Evolutionary conservation across 2,113 vertebrate genomes (phyloP).

Genomic region (Eclectus roratus): DNA sequence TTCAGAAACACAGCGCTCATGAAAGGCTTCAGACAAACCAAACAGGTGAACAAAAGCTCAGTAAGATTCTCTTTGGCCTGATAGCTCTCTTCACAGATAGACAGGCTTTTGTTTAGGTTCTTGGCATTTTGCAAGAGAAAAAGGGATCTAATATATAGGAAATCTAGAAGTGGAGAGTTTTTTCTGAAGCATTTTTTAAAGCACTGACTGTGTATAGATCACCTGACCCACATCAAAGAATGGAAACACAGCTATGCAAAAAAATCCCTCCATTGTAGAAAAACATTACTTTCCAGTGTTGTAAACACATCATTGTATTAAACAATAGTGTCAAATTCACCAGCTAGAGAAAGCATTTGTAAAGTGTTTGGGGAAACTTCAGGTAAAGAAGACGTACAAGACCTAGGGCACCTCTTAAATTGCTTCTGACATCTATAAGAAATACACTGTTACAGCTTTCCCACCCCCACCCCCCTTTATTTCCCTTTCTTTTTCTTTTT

Average conservation of each 20-base stretch:
- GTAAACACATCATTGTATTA: background rate
- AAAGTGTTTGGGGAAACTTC: background rate
- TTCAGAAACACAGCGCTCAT: background rate
- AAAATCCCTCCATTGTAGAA: background rate
- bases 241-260: background rate
- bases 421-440: background rate
- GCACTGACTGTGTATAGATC: background rate
- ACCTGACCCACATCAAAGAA: background rate
- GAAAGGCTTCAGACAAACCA: background rate
- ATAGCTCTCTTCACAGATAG: background rate
- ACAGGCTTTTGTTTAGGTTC: conserved; percentile 11
- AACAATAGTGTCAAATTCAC: conserved; percentile 19
- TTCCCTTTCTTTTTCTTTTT: background rate
- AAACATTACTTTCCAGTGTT: background rate
- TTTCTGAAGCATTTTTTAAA: background rate
- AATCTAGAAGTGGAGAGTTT: background rate
- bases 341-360: background rate
- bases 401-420: background rate
- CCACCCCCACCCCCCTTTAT: background rate
- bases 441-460: background rate
- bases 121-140: background rate
- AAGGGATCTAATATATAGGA: background rate
- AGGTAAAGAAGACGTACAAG: background rate
- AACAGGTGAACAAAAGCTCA: background rate
- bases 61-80: background rate